Base-by-base conservation (phyloP, 23 tunicate species). In the Trididemnum clinides region DNA sequence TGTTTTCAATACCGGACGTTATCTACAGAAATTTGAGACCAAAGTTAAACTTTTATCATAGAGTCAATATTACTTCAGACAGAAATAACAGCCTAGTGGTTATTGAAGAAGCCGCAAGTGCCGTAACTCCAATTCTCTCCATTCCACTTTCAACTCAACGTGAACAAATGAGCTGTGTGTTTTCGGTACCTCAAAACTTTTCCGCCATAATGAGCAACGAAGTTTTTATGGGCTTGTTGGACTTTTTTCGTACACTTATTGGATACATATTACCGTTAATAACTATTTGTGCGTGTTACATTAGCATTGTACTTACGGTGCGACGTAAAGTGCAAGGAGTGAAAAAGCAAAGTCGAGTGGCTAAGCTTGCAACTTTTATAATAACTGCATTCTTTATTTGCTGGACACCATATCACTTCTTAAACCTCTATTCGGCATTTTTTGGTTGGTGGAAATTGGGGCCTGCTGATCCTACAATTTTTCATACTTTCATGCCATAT, bases 321-420 rank as follows among this genome's bases (percentile, higher is more conserved):
- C 77, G 81, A 33, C 51, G 58, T 33, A 88, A 92, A 64, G 80
- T 87, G 58, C 87, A 87, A 4, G 77, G 91, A 82, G 66, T 54
- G 21, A 82, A 82, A 5, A 78, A 81, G 0, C 83, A 92, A 77
- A 88, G 77, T 64, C 80, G 88, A 1, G 91, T 92, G 1, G 91
- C 91, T 6, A 78, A 82, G 18, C 69, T 92, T 20, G 91, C 91
- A 2, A 91, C 88, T 22, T n/a, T 83, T 7, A 69, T 92, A 25
- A 70, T 92, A 34, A 59, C 84, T 0, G 97, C 97, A 1, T 92
- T 92, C 35, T 92, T 92, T 38, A 62, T 92, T 6, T 92, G 97
- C 58, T 92, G 97, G 97, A 54, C 82, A 0, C 97, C 97, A 0
- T 51, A 29, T 0, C 97, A 92, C 1, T 6, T 78, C 25, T 69